Conservation (phyloP, 2,888 invertebrate species). For the Tuberolachnus salignus region DNA sequence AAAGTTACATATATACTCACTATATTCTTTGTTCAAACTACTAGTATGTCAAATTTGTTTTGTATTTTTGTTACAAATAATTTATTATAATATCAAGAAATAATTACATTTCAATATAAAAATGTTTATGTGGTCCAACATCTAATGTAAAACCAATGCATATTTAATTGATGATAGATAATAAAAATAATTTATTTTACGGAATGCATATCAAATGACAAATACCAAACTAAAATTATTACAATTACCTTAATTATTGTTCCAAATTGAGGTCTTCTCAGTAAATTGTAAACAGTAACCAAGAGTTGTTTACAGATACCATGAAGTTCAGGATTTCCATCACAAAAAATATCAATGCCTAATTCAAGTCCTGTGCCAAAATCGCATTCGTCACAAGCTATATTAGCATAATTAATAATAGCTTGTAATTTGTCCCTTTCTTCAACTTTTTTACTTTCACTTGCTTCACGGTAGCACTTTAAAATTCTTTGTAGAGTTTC, state of each 20-base stretch:
- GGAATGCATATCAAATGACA: neutral
- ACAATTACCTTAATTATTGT: conserved; percentile 70
- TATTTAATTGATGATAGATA: no score
- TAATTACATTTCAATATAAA: no score
- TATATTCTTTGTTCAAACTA: no score
- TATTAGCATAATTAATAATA: conserved; percentile 80
- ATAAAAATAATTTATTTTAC: no score
- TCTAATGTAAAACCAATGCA: no score
- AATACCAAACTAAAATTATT: neutral
- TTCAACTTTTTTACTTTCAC: conserved; percentile 68
- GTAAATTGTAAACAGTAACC: conserved; percentile 75
- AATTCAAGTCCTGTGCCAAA: conserved; percentile 91
- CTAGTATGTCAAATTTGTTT: no score
- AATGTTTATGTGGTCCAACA: no score
- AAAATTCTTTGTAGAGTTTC: conserved; percentile 58
- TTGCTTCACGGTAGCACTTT: conserved; percentile 69
- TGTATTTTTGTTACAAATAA: no score
- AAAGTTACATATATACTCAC: no score
- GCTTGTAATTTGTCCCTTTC: conserved; percentile 77
- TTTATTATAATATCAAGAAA: no score
- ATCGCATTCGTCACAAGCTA: conserved; percentile 93
- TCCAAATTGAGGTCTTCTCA: conserved; percentile 75
- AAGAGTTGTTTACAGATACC: conserved; percentile 71
- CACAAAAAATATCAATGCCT: conserved; percentile 83
- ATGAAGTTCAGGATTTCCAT: conserved; percentile 74